phyloP scores from a whole-genome alignment of 2,797 vertebrate genomes.

The Thalassophryne amazonica region DNA sequence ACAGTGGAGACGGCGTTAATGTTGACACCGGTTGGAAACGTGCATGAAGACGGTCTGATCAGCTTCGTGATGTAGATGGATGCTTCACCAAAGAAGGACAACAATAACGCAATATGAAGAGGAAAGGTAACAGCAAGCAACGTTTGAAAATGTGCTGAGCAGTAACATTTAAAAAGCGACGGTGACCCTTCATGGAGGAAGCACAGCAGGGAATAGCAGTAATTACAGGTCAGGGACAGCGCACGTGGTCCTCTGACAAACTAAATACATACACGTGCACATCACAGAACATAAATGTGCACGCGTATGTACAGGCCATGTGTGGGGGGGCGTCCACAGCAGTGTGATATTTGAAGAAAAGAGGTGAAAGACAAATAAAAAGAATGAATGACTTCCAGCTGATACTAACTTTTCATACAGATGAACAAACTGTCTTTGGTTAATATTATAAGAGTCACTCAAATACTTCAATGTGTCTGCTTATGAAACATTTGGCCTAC shows the following conservation, averaged over 20 bases:
- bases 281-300: background rate
- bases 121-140: constrained; percentile 3
- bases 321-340: too few species aligned
- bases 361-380: constrained; percentile 6
- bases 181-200: constrained; percentile 24
- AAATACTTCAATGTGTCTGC: too few species aligned
- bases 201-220: constrained; percentile 3
- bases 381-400: constrained; percentile 18
- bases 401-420: constrained; percentile 6
- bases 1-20: too few species aligned
- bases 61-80: too few species aligned
- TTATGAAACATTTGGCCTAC: too few species aligned
- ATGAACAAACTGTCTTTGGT: background rate
- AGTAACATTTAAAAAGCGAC: constrained; percentile 1
- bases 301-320: background rate
- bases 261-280: constrained; percentile 3
- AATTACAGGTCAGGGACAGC: constrained; percentile 21
- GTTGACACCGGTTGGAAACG: too few species aligned
- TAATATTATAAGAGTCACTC: background rate
- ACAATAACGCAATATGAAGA: background rate
- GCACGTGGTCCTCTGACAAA: constrained; percentile 21
- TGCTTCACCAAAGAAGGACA: background rate
- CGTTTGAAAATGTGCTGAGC: constrained; percentile 9
- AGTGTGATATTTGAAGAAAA: constrained; percentile 21
- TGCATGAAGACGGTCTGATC: too few species aligned